Percentiles rank a stretch among this genome's conserved stretches.
phyloP scores from a whole-genome alignment of 2,113 vertebrate genomes.

The Nothoprocta perdicaria region DNA sequence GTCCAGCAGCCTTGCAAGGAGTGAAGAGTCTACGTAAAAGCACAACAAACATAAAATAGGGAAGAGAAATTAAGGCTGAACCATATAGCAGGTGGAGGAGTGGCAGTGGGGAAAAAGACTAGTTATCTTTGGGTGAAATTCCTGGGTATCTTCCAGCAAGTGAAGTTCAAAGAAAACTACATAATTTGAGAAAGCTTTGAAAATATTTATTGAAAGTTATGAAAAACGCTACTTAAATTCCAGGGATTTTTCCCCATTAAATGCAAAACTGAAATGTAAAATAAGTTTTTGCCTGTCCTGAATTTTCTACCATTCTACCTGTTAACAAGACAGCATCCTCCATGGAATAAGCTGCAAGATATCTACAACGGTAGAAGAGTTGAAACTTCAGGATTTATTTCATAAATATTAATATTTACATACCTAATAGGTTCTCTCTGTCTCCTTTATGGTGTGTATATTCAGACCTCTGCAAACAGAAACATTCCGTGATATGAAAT shows the following conservation, averaged over 20 bases:
- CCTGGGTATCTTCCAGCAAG: conserved; percentile 30
- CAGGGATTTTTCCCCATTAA: conserved; percentile 26
- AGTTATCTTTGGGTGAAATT: conserved; percentile 9
- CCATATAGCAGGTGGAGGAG: neutral
- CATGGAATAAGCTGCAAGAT: conserved; percentile 52
- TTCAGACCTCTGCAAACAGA: conserved; percentile 20
- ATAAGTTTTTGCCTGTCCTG: conserved; percentile 41
- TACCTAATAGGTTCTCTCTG: neutral
- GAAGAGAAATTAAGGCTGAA: neutral
- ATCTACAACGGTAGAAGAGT: conserved; percentile 10
- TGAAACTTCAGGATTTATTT: conserved; percentile 54
- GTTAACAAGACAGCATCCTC: conserved; percentile 54
- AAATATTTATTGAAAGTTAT: conserved; percentile 49
- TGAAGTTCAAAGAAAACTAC: conserved; percentile 49
- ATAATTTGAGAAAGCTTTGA: conserved; percentile 63
- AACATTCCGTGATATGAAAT: neutral
- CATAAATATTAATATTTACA: conserved; percentile 68
- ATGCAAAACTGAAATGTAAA: conserved; percentile 49
- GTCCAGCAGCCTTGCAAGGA: neutral
- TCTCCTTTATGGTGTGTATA: neutral
- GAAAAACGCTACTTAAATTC: conserved; percentile 22
- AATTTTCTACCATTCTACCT: conserved; percentile 47
- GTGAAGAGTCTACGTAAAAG: neutral
- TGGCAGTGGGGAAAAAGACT: neutral
- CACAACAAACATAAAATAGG: neutral